Base-by-base conservation (phyloP, 2,113 vertebrate genomes). In the Hippocampus mohnikei region DNA sequence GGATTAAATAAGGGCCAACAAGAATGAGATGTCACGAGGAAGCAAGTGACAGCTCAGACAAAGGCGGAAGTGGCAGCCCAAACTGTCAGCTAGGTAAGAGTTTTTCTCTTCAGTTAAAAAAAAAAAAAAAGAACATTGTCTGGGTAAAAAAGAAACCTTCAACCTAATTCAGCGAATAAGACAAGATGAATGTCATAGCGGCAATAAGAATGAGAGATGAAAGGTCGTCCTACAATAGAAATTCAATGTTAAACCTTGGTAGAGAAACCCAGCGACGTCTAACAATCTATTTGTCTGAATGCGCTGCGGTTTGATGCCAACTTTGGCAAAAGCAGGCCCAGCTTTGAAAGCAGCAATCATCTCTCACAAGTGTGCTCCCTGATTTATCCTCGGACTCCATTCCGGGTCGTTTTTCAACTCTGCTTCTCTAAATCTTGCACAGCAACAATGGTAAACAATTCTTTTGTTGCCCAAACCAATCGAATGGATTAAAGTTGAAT, bases 391-490 rank as follows among this genome's bases (percentile, higher is more conserved):
- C 4, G 13, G 37, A 53, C 20, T 8, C 2, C 13, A 21, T 41
- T 15, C 13, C 8, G 10, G 27, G 27, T 11, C n/a, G n/a, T 42
- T 67, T 55, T 29, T 21, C 27, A 59, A 25, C 21, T 58, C 59
- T 65, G 44, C 66, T 50, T 78, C 64, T 76, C 20, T 67, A 72
- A 72, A 81, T 80, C 74, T 53, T 52, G 21, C 50, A 52, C 18
- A 21, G 6, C 27, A 50, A 78, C 69, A 76, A 79, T 67, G 40
- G 66, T 70, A 63, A 81, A 74, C 72, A 80, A 41, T 76, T 67
- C 6, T 74, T 83, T 78, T 84, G 75, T 84, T 76, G 72, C 33
- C 62, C 80, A 46, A 80, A 78, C 79, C 77, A 84, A 82, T 84
- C 80, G 84, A 80, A 72, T 44, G 66, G 72, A 73, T 76, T 73